Base-by-base conservation (phyloP, 1,140 invertebrate species). In the Drosophila bifasciata region DNA sequence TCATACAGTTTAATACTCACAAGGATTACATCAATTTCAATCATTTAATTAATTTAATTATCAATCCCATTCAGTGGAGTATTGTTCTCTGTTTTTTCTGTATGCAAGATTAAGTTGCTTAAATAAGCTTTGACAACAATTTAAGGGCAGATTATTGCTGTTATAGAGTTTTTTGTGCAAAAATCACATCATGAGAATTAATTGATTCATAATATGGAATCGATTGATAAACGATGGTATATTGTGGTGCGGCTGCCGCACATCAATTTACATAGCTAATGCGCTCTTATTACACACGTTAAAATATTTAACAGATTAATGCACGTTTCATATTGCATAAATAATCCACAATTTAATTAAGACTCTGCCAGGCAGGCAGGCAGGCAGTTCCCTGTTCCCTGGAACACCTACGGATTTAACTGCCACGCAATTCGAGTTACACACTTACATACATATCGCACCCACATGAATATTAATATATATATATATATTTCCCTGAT, bases 311-410 rank as follows among this genome's bases (percentile, higher is more conserved):
- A 61, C 56, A 43, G 62, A 67, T 78, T 51, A 88, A 85, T 80
- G 60, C 67, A 68, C 61, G 76, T 72, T 75, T 88, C 64, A 76
- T 85, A 60, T 88, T 57, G 58, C 83, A 88, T 83, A 79, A 79
- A 83, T 88, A 88, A 88, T 76, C 79, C 84, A 75, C 67, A 89
- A 88, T 88, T 88, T 83, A 88, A 88, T 88, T 88, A 83, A 76
- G 71, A 69, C 48, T 56, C 62, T 23, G 66, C 23, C 62, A 41
- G n/a, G n/a, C n/a, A n/a, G n/a, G n/a, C n/a, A n/a, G n/a, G n/a
- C n/a, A n/a, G n/a, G n/a, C n/a, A n/a, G n/a, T n/a, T n/a, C n/a
- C n/a, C n/a, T n/a, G 49, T 68, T 40, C 40, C 43, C 32, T 36
- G 32, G 11, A 5, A 64, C 39, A 19, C 19, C 28, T 17, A 11